Evolutionary conservation across 2,888 invertebrate species (phyloP).

Genomic region (Eristalis arbustorum): DNA sequence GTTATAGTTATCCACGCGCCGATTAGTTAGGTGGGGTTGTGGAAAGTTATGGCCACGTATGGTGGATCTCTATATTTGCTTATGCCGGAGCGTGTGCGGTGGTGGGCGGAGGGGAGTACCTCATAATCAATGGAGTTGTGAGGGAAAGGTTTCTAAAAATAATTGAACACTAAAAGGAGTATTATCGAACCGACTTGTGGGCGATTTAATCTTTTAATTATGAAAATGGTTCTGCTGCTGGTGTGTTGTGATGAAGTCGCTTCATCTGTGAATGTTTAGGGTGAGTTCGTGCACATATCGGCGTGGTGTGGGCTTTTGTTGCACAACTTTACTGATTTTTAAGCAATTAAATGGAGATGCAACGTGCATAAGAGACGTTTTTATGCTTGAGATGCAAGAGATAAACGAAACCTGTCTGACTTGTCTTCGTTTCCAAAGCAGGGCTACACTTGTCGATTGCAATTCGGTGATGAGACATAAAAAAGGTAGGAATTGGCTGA

Average conservation of each 20-base stretch:
- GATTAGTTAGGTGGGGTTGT: slow-evolving; percentile 41
- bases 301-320: too few relatives aligned
- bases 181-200: not conserved
- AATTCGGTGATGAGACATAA: too few relatives aligned
- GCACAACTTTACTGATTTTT: too few relatives aligned
- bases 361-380: too few relatives aligned
- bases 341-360: too few relatives aligned
- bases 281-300: not conserved
- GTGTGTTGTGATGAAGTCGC: not conserved
- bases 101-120: too few relatives aligned
- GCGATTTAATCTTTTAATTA: not conserved
- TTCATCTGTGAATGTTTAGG: not conserved
- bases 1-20: slow-evolving; percentile 5
- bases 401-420: too few relatives aligned
- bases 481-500: too few relatives aligned
- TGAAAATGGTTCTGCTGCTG: not conserved
- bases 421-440: too few relatives aligned
- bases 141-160: not conserved
- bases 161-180: not conserved
- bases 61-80: not conserved
- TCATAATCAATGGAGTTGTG: not conserved
- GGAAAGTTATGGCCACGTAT: slow-evolving; percentile 7
- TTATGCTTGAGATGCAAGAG: too few relatives aligned
- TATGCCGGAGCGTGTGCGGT: not conserved
- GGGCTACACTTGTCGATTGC: too few relatives aligned